Conservation (phyloP, 1,140 invertebrate species). For the Rhopalosiphum maidis region DNA sequence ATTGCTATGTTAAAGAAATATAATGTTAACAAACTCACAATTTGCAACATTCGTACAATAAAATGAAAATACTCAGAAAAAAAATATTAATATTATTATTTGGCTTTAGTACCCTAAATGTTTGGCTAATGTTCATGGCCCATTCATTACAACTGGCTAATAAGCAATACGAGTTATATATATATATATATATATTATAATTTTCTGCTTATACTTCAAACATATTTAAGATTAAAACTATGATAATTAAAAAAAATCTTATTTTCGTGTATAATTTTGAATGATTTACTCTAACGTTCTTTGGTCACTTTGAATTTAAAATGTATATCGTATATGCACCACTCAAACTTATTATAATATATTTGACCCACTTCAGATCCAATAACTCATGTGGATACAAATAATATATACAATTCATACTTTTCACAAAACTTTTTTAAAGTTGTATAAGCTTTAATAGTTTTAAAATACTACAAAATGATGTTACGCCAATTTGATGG, state of each 20-base stretch:
- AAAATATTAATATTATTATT: conserved; percentile 49
- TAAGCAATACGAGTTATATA: background rate
- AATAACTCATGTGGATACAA: background rate
- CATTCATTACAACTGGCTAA: background rate
- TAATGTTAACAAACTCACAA: background rate
- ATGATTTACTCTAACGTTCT: conserved; percentile 19
- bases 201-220: background rate
- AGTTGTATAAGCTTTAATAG: conserved; percentile 3
- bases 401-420: conserved; percentile 6
- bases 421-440: background rate
- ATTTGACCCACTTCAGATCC: background rate
- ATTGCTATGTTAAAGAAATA: background rate
- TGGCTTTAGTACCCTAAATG: background rate
- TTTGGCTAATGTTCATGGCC: conserved; percentile 24
- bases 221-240: background rate
- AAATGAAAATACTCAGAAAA: conserved; percentile 1
- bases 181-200: background rate
- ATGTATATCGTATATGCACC: no score
- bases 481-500: background rate
- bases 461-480: background rate
- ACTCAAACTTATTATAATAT: conserved; percentile 19
- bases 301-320: background rate
- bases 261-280: background rate
- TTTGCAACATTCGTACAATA: background rate
- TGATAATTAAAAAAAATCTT: background rate